Conservation (phyloP, 2,113 vertebrate genomes). For the Notiomystis cincta region DNA sequence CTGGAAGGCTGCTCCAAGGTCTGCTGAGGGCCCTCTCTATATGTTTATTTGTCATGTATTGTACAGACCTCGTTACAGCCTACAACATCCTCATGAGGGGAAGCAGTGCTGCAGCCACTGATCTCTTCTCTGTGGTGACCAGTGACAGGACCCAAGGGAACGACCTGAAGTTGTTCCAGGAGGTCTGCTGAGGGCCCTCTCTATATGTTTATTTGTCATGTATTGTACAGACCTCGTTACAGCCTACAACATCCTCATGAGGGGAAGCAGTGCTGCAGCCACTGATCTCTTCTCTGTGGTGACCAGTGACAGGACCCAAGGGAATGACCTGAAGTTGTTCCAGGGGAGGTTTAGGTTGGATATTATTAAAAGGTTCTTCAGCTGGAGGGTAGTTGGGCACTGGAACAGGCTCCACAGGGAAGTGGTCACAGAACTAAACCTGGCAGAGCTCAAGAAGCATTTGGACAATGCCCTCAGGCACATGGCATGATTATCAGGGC, state of each 20-base stretch:
- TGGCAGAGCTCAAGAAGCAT: background rate
- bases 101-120: background rate
- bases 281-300: background rate
- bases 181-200: background rate
- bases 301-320: background rate
- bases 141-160: background rate
- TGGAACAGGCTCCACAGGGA: background rate
- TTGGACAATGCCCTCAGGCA: background rate
- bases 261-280: background rate
- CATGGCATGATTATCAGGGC: background rate
- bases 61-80: background rate
- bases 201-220: fast-evolving
- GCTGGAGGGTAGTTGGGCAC: background rate
- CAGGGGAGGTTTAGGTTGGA: background rate
- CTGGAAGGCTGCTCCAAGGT: background rate
- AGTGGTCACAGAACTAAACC: background rate
- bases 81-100: background rate
- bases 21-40: background rate
- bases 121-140: background rate
- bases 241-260: background rate
- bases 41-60: background rate
- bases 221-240: background rate
- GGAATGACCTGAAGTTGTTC: background rate
- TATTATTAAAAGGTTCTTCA: background rate
- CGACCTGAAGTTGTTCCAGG: background rate